Base-by-base conservation (phyloP, 1,140 invertebrate genomes). In the Tachypleus tridentatus region DNA sequence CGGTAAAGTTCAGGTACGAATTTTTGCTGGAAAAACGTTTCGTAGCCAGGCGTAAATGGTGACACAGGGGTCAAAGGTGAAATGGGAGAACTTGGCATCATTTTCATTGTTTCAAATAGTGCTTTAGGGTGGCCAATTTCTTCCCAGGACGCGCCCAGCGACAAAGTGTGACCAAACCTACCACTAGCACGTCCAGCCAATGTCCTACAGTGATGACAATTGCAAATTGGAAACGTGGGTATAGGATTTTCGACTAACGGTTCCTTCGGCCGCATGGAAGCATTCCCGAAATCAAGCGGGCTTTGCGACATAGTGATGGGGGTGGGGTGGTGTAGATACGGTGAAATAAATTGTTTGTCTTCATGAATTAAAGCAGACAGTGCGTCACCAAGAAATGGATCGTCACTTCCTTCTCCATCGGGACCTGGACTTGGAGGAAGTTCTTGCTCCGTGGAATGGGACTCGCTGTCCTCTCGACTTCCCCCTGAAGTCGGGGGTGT, bases 1-100 rank as follows among this genome's bases (percentile, higher is more conserved):
- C 71, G 53, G 68, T 83, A 83, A 49, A 84, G 79, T 69, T 86
- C 85, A 4, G 85, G 85, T 73, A 87, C 80, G 78, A 86, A 86
- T 78, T 87, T 87, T 63, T 83, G 82, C 68, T 86, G 84, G 64
- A 88, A 77, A 74, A 69, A 50, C 64, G 67, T 58, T 54, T 70
- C 60, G 47, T 59, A 63, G 4, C 61, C 51, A 3, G 69, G 70
- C 57, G 68, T 71, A 67, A 61, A 66, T 57, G 54, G 70, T 63
- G 72, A 10, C 81, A 79, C 56, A 29, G 29, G 29, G 81, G 66
- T 63, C 63, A 60, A 64, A 56, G 66, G 70, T 58, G 67, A 69
- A 59, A 57, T 8, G 77, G 70, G 4, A 81, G 77, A 29, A 79
- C 77, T 3, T 81, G 74, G 70, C 74, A 65, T 70, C 69, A 60